phyloP scores from a whole-genome alignment of 2,797 vertebrate genomes.

The Mus caroli region DNA sequence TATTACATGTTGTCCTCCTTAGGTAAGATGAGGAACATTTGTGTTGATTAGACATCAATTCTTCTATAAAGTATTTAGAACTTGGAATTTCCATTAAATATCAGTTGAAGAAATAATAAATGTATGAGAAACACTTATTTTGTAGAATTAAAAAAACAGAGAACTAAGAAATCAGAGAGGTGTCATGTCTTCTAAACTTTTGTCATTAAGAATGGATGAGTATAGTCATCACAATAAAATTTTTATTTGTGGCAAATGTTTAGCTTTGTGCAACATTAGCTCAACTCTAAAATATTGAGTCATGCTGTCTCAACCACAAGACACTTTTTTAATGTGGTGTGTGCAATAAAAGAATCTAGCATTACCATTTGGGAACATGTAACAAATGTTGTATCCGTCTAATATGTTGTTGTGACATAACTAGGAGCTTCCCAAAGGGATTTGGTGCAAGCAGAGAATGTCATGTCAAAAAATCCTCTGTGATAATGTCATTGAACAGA shows the following conservation, averaged over 20 bases:
- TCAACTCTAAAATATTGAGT: neutral
- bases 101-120: neutral
- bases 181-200: neutral
- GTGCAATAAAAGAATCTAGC: neutral
- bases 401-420: neutral
- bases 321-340: neutral
- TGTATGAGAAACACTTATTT: neutral
- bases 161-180: neutral
- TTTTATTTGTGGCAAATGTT: conserved; percentile 34
- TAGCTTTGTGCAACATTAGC: neutral
- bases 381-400: conserved; percentile 16
- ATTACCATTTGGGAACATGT: neutral
- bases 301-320: neutral
- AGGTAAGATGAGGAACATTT: neutral
- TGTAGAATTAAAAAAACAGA: neutral
- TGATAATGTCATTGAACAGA: neutral
- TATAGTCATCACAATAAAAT: conserved; percentile 17
- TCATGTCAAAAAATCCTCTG: neutral
- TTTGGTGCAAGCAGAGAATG: neutral
- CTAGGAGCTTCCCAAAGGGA: neutral
- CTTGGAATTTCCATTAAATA: neutral
- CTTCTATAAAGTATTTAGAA: neutral
- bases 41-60: conserved; percentile 27
- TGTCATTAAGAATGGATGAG: conserved; percentile 17
- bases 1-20: neutral